Percentiles rank a stretch among this genome's conserved stretches.
phyloP scores from a whole-genome alignment of 2,797 vertebrate species.

The Cottoperca gobio region DNA sequence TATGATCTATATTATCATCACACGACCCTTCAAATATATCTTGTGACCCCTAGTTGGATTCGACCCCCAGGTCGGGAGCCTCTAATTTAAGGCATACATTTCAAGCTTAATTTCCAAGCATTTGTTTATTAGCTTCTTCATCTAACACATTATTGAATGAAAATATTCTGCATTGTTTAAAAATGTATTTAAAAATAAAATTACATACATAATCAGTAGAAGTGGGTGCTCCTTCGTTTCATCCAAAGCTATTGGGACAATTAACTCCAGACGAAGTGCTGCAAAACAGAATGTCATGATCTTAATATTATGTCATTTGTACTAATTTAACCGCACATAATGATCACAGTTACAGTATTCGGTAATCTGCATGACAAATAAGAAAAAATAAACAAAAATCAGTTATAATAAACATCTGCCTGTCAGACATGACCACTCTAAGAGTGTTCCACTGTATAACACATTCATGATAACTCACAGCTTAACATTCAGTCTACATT shows the following conservation, averaged over 20 bases:
- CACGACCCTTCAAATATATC: neutral
- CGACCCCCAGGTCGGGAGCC: neutral
- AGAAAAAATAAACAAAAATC: too few relatives aligned
- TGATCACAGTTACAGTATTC: too few relatives aligned
- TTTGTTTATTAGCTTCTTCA: neutral
- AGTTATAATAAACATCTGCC: too few relatives aligned
- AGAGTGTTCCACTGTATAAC: too few relatives aligned
- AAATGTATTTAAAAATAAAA: neutral
- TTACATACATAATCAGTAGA: conserved; percentile 80
- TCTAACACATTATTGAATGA: neutral
- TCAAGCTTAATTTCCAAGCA: neutral
- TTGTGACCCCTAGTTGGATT: neutral
- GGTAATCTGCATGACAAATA: too few relatives aligned
- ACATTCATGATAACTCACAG: neutral
- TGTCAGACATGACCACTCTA: too few relatives aligned
- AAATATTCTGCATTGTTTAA: neutral
- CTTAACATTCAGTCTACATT: conserved; percentile 3
- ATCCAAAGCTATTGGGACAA: conserved; percentile 77
- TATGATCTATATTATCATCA: neutral
- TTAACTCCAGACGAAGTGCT: conserved; percentile 80
- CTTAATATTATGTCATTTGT: neutral
- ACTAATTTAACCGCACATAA: too few relatives aligned
- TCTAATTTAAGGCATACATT: neutral
- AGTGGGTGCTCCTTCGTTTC: conserved; percentile 76
- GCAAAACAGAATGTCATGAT: conserved; percentile 35